Conservation (phyloP, 2,113 vertebrate genomes). For the Larimichthys polyactis region DNA sequence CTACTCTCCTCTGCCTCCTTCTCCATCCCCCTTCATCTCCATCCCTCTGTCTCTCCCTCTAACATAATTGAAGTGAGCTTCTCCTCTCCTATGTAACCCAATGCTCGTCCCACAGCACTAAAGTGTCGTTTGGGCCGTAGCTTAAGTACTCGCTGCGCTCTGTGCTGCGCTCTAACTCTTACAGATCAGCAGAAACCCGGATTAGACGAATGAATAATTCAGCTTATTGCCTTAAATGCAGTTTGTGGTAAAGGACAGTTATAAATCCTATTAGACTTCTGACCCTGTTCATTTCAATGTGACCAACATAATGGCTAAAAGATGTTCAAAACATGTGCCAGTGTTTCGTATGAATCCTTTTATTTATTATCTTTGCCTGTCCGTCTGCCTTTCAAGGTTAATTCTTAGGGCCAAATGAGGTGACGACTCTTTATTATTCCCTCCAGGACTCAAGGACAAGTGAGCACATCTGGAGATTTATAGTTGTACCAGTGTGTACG, state of each 20-base stretch:
- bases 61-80: constrained; percentile 56
- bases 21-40: constrained; percentile 35
- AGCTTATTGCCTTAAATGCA: constrained; percentile 65
- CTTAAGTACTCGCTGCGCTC: constrained; percentile 58
- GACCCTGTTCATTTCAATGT: constrained; percentile 30
- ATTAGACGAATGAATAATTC: constrained; percentile 75
- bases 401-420: not conserved
- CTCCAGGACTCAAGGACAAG: constrained; percentile 33
- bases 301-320: constrained; percentile 11
- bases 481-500: not conserved
- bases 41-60: not conserved
- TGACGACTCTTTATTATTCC: constrained; percentile 1
- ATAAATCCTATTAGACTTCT: constrained; percentile 51
- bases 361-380: not conserved
- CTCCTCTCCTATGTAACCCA: constrained; percentile 64
- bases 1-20: constrained; percentile 15
- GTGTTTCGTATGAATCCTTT: not conserved
- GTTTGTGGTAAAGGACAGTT: constrained; percentile 56
- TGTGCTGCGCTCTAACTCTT: constrained; percentile 44
- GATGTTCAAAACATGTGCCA: constrained; percentile 9
- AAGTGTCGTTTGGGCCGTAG: constrained; percentile 68
- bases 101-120: constrained; percentile 60
- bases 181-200: constrained; percentile 62
- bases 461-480: constrained; percentile 17
- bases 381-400: not conserved